Evolutionary conservation across 2,113 vertebrate genomes (phyloP), one percentile per base, ranked within the genome.

Genomic region (Rhynchomys soricoides): DNA sequence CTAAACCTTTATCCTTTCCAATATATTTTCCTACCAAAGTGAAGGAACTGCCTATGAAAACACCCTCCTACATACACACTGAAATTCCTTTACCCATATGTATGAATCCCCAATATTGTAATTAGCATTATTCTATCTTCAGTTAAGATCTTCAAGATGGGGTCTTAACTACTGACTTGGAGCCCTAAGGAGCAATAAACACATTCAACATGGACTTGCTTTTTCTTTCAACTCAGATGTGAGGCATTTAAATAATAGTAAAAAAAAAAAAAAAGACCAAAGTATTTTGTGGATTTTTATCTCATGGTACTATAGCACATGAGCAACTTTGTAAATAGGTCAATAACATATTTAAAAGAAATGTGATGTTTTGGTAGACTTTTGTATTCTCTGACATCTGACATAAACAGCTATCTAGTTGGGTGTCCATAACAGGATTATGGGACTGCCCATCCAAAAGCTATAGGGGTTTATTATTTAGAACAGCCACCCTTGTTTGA

Each of bases 161-260:
- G 4, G 1, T 77, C 52, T 96, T 94, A 93, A 95, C 48, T 91
- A 73, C 31, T 95, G n/a, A 83, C 52, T 94, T 62, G 82, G 52
- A 96, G 64, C 7, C 82, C 73, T 89, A 24, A 83, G 57, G 74
- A 66, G 2, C 34, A 89, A 66, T 77, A 89, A 79, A 13, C 13
- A 83, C 64, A 71, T 57, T 89, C 66, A 96, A 83, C 37, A 40
- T 68, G 55, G 13, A 83, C 13, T 82, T 45, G 3, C 48, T 91
- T 95, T 91, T 70, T 40, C 26, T 88, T 29, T 59, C 52, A 91
- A 68, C 26, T 86, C 73, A 86, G 31, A n/a, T 82, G 5, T 79
- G 37, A 94, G 40, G 48, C 73, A 90, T 66, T 89, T 92, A 88
- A 88, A 68, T 37, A 29, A 21, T 29, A 29, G 10, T 10, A 50